Base-by-base conservation (phyloP, 2,888 invertebrate species). In the Laspeyria flexula region DNA sequence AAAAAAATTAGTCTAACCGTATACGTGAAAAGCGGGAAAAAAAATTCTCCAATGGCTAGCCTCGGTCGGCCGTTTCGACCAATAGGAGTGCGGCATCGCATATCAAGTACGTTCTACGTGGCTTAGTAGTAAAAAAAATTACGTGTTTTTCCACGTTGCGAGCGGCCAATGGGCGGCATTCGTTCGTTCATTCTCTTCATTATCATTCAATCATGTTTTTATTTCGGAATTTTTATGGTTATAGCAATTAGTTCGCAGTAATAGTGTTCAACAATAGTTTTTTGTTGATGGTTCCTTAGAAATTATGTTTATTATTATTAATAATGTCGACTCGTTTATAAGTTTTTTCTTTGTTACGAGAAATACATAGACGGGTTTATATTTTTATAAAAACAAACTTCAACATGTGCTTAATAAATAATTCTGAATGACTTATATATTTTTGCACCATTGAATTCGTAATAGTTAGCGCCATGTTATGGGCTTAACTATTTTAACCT, bases 11-110 rank as follows among this genome's bases (percentile, higher is more conserved):
- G 75, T 77, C 77, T 59, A 65, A 75, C 85, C 86, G 83, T 85
- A 82, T 84, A 88, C 88, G 90, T 89, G 88, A 86, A 90, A 92
- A 90, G 87, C 79, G 80, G 64, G 83, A 83, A 90, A 91, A 86
- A 90, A 91, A 86, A 80, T 75, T 77, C 71, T 73, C 91, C 91
- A 91, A 90, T 90, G 76, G 86, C 68, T 75, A 79, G 56, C 73
- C 64, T 68, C 76, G 75, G 67, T 62, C 61, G 59, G 56, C 43
- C 56, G 65, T 65, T 43, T 10, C 82, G 79, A 61, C 92, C 91
- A 90, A 90, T 90, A 77, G 67, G 61, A 67, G 77, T 56, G 60
- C 65, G 55, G 65, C 70, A 60, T 65, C 65, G 71, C 69, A 76
- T 80, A 79, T 81, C 83, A 87, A 86, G 89, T 92, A 89, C 81